A percentile compares a stretch with the other conserved stretches of the same genome.
phyloP scores from a whole-genome alignment of 2,113 vertebrate species.

The Tor tambroides region DNA sequence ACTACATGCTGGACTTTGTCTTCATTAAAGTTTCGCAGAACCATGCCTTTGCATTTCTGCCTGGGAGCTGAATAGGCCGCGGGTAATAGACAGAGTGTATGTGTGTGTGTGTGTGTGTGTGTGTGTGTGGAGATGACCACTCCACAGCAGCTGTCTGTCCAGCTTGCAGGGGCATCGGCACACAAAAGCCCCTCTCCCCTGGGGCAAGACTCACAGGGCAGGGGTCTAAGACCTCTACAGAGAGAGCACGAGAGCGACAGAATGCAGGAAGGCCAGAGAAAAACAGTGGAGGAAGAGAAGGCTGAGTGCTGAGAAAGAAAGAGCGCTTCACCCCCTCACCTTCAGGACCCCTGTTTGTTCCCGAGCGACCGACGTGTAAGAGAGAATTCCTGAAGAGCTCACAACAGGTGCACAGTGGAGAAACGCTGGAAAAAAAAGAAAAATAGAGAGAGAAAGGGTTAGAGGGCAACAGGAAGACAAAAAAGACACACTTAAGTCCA shows the following conservation, averaged over 20 bases:
- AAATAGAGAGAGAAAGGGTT: neutral
- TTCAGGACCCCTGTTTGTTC: slow-evolving; percentile 55
- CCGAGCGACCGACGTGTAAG: slow-evolving; percentile 61
- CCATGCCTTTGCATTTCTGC: slow-evolving; percentile 30
- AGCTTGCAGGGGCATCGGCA: slow-evolving; percentile 77
- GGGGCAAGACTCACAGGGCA: slow-evolving; percentile 75
- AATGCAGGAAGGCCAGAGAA: slow-evolving; percentile 25
- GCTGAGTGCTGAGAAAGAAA: slow-evolving; percentile 15
- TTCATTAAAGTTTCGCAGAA: slow-evolving; percentile 68
- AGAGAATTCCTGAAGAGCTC: slow-evolving; percentile 60
- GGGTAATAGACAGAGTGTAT: slow-evolving; percentile 32
- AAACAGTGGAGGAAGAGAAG: slow-evolving; percentile 21
- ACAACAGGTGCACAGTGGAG: slow-evolving; percentile 49
- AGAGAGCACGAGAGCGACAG: slow-evolving; percentile 62
- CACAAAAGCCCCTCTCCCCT: slow-evolving; percentile 73
- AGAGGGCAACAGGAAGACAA: neutral
- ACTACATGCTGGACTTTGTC: slow-evolving; percentile 55
- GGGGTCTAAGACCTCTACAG: slow-evolving; percentile 65
- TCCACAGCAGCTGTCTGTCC: slow-evolving; percentile 78
- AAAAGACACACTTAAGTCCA: neutral
- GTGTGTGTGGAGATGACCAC: slow-evolving; percentile 47
- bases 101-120: slow-evolving; percentile 49
- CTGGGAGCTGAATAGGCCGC: neutral
- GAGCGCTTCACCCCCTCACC: slow-evolving; percentile 22
- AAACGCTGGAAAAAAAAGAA: neutral